Evolutionary conservation across 2,888 invertebrate species (phyloP), one percentile per base, ranked within the genome.

Genomic region (Acrobasis suavella): DNA sequence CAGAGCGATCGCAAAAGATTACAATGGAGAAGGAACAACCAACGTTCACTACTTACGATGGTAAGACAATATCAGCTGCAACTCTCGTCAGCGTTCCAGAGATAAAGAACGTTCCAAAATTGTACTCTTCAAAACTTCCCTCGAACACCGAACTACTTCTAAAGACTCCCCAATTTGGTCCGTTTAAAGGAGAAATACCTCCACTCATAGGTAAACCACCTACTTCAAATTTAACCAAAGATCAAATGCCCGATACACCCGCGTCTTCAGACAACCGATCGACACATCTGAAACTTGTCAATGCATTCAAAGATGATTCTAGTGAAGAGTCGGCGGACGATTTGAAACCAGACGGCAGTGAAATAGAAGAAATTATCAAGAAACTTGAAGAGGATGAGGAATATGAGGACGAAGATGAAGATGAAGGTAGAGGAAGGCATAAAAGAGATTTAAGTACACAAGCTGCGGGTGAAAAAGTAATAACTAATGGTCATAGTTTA

Each of bases 11-110:
- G 60, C 89, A 93, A 66, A 91, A 92, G 59, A 70, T 91, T 14
- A 76, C 81, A 9, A 71, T 66, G 5, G 78, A 75, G 17, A 81
- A 81, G 61, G 82, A 87, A 70, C 42, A 46, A 22, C 15, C 32
- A 37, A 94, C 95, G 0, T 94, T 95, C 37, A 95, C 96, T 7
- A 94, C 96, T 0, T 96, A 95, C 72, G 96, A 96, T 72, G 96
- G 96, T 0, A 96, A 96, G 82, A 94, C 94, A 58, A 94, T 96
- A 7, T 94, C 95, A 1, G 96, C 96, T 54, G 90, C 91, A 17
- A 93, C 93, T 1, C 78, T 95, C 54, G 94, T 95, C 0, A 93
- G 94, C 69, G 85, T 94, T 12, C 89, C 94, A 0, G 87, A 92
- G 32, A 79, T 77, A 9, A 86, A 82, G 63, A 82, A 86, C 0